A percentile compares a stretch with the other conserved stretches of the same genome.
Evolutionary conservation across 2,888 invertebrate genomes (phyloP).

Genomic region (Troilus luridus): DNA sequence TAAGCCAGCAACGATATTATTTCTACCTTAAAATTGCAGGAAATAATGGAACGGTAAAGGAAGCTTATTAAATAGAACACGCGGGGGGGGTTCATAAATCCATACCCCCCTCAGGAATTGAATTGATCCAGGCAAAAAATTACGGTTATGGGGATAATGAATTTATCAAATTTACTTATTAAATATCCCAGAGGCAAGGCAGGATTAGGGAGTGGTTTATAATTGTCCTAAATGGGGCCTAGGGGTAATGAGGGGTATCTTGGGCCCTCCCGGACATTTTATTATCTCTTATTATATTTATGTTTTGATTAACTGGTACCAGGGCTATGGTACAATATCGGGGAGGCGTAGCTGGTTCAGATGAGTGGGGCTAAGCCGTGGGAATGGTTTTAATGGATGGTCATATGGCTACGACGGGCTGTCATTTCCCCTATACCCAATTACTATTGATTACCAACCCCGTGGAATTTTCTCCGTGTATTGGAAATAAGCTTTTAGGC

Average conservation of each 20-base stretch:
- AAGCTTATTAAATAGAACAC: background rate
- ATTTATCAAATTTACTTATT: conserved; percentile 17
- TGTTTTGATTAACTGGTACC: conserved; percentile 9
- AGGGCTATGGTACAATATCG: background rate
- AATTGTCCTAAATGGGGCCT: background rate
- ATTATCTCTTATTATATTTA: conserved; percentile 34
- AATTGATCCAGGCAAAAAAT: background rate
- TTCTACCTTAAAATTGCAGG: background rate
- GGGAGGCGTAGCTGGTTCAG: background rate
- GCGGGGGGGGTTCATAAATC: background rate
- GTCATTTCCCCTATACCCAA: background rate
- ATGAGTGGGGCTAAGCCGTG: background rate
- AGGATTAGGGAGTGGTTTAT: conserved; percentile 10
- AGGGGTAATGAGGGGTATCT: background rate
- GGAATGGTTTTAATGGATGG: background rate
- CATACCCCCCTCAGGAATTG: background rate
- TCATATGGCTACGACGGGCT: background rate
- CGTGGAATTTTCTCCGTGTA: background rate
- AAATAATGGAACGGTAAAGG: background rate
- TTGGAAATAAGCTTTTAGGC: background rate
- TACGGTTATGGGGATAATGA: background rate
- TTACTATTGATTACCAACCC: background rate
- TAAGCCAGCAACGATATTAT: too few species aligned
- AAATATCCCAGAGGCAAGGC: background rate
- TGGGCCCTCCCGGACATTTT: background rate